Conservation (phyloP, 1,140 invertebrate species). For the Drosophila subobscura region DNA sequence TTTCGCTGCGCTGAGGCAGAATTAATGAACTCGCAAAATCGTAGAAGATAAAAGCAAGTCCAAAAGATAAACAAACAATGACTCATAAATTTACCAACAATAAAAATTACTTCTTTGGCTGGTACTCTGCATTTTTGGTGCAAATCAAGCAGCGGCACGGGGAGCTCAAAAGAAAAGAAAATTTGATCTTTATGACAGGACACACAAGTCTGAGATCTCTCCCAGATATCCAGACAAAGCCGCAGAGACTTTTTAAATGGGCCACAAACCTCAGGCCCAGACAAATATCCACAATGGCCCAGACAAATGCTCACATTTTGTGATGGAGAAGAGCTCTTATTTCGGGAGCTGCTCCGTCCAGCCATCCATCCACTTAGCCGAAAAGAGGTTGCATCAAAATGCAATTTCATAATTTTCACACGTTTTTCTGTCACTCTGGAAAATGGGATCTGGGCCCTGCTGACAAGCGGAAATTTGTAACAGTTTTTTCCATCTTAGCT, state of each 20-base stretch:
- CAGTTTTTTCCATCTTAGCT: slow-evolving; percentile 47
- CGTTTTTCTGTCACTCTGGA: slow-evolving; percentile 61
- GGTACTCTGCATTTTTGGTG: slow-evolving; percentile 42
- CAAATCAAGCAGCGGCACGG: slow-evolving; percentile 41
- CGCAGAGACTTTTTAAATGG: slow-evolving; percentile 9
- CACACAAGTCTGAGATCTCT: slow-evolving; percentile 75
- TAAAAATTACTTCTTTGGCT: slow-evolving; percentile 58
- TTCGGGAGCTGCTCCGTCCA: slow-evolving; percentile 49
- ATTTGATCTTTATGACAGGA: slow-evolving; percentile 68
- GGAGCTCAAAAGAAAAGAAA: slow-evolving; percentile 44
- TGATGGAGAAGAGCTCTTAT: slow-evolving; percentile 41
- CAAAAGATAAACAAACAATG: slow-evolving; percentile 54
- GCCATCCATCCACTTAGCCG: slow-evolving; percentile 29
- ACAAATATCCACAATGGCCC: slow-evolving; percentile 46
- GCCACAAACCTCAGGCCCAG: slow-evolving; percentile 2
- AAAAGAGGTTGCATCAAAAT: slow-evolving; percentile 55
- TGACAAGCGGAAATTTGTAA: slow-evolving; percentile 77
- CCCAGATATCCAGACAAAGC: slow-evolving; percentile 46
- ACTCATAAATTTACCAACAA: slow-evolving; percentile 62
- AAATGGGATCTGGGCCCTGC: slow-evolving; percentile 46
- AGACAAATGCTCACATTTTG: slow-evolving; percentile 61
- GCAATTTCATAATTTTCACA: slow-evolving; percentile 78
- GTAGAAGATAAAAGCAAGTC: slow-evolving; percentile 28
- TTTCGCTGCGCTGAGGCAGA: slow-evolving; percentile 47
- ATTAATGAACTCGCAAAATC: slow-evolving; percentile 59